A percentile compares a stretch with the other conserved stretches of the same genome.
Conservation (phyloP, 2,797 vertebrate genomes). For the Eulemur coronatus region DNA sequence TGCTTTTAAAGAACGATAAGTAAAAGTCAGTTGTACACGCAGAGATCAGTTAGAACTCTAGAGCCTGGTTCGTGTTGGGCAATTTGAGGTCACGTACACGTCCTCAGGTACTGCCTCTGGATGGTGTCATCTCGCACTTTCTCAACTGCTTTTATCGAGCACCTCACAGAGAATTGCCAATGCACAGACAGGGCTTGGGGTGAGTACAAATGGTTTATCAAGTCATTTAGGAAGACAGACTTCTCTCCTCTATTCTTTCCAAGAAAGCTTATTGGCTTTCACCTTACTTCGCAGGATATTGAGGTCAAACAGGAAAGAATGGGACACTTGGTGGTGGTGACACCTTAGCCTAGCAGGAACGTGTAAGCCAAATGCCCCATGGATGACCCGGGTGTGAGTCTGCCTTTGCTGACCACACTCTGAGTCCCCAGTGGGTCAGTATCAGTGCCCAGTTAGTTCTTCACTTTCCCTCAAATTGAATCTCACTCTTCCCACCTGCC, state of each 20-base stretch:
- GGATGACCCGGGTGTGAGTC: not conserved
- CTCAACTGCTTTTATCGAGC: no score
- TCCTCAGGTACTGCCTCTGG: not conserved
- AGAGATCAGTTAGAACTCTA: not conserved
- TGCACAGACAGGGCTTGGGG: accelerated
- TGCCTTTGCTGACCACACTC: not conserved
- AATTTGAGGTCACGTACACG: not conserved
- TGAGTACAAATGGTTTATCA: not conserved
- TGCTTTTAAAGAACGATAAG: slow-evolving; percentile 54
- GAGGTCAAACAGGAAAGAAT: not conserved
- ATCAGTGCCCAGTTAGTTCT: not conserved
- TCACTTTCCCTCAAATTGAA: not conserved
- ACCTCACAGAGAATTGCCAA: not conserved
- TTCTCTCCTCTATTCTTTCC: not conserved
- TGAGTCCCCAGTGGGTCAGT: not conserved
- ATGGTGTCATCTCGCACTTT: not conserved
- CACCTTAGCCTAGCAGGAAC: not conserved
- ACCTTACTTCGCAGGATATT: not conserved
- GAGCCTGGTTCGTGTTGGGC: not conserved
- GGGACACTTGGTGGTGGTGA: not conserved
- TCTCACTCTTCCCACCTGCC: not conserved
- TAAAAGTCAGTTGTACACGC: not conserved
- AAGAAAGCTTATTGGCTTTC: not conserved
- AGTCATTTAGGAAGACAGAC: not conserved
- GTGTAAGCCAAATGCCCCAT: not conserved